Evolutionary conservation across 2,797 vertebrate genomes (phyloP), one percentile per base, ranked within the genome.

Genomic region (Mallotus villosus): DNA sequence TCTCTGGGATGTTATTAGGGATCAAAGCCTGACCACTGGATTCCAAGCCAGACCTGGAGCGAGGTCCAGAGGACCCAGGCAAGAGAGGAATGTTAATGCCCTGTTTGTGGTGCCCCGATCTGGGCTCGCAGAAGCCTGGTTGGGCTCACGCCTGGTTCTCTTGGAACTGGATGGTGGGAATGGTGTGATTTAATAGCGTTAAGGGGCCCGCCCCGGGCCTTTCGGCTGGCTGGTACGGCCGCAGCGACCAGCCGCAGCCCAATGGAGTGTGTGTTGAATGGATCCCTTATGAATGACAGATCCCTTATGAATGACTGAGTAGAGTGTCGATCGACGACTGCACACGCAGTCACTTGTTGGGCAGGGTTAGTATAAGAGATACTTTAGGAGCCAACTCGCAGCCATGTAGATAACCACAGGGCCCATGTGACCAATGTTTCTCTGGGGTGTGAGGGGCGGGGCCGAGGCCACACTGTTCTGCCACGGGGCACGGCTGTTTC

Each of bases 171-270:
- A 34, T 63, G 66, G 55, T 71, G 62, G 49, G 53, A 57, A 65
- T 59, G 63, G 32, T 55, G 19, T 1, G 21, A 22, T 24, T 11
- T 72, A 77, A 75, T 71, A 71, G 76, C 72, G 79, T 73, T 72
- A 83, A 17, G 80, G 79, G 75, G 78, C 27, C 64, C 78, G 24
- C 49, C 74, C 57, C 11, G 58, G 78, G 63, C n/a, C 37, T 0
- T 73, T 77, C 84, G 84, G 79, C 76, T 88, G 81, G 74, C 77
- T 72, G 46, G 21, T 77, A 11, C n/a, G 55, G 70, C 65, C 72
- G 76, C 75, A 77, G 63, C 75, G 72, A 72, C 71, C 64, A 34
- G 68, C 32, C 66, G 1, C 37, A 68, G 75, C 80, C 80, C 78
- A 83, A 73, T 74, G 72, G 72, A 74, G 79, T 70, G 14, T 14